Evolutionary conservation across 2,888 invertebrate species (phyloP), one percentile per base, ranked within the genome.

Genomic region (Exephanes ischioxanthus): DNA sequence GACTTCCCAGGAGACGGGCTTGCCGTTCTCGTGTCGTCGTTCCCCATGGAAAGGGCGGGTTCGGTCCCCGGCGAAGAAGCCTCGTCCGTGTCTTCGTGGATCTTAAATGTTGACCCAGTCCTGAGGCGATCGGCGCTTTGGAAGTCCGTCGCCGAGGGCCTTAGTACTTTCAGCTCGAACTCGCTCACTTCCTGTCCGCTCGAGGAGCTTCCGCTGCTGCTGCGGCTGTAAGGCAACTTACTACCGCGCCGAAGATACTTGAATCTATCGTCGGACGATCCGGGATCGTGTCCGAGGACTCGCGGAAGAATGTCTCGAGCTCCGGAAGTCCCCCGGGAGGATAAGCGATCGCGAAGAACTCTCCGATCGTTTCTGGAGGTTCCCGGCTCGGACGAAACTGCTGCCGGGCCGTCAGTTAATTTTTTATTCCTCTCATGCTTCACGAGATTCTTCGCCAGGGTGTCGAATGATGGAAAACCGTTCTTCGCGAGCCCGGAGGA

Each of bases 41-140:
- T 58, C 1, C 72, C 26, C 4, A 26, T 48, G 41, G 51, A 16
- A 58, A 68, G 37, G 4, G 45, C 41, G 1, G 3, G 2, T 33
- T 71, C 58, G 14, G n/a, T 0, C 37, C n/a, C 51, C 37, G 71
- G 33, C 11, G 67, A 61, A 58, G 67, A 61, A 58, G 48, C 37
- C n/a, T 76, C 79, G 14, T 33, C 53, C n/a, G 72, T 41, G 45
- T 79, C 83, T 33, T 76, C 55, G 66, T 84, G 66, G 14, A 80
- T 58, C 19, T 76, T n/a, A 26, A 80, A 80, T 45, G 66, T 66
- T 30, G 26, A 55, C 48, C 48, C 37, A 19, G 1, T 41, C 16
- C n/a, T 66, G 11, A 41, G 48, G 33, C 11, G 19, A 26, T 68
- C 58, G 16, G 16, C 66, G 11, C 11, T 53, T 19, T 41, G 53